Percentiles rank a stretch among this genome's conserved stretches.
Conservation (phyloP, 2,888 invertebrate species). For the Cecidostiba fungosa region DNA sequence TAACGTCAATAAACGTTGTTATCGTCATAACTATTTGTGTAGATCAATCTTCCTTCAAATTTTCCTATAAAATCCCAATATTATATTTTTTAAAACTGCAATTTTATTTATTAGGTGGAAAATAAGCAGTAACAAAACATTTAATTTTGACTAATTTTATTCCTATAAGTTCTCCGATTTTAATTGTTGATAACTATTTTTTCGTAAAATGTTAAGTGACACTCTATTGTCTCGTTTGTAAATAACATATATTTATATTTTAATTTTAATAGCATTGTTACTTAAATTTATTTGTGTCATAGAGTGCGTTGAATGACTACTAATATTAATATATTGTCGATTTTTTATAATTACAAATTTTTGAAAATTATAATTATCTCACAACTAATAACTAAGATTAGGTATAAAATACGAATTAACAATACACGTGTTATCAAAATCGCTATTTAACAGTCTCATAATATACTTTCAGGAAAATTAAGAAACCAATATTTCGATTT, state of each 20-base stretch:
- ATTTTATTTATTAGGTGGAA: not conserved
- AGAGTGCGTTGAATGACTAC: slow-evolving; percentile 19
- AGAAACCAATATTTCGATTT: slow-evolving; percentile 15
- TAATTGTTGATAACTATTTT: not conserved
- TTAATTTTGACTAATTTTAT: not conserved
- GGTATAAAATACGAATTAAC: slow-evolving; percentile 7
- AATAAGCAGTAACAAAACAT: not conserved
- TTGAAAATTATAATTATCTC: not conserved
- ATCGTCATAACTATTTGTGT: slow-evolving; percentile 65
- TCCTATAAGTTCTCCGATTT: not conserved
- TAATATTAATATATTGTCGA: slow-evolving; percentile 33
- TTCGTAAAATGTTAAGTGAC: slow-evolving; percentile 4
- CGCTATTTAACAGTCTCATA: slow-evolving; percentile 6
- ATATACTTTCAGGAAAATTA: slow-evolving; percentile 26
- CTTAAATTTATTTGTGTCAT: slow-evolving; percentile 30
- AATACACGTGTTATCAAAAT: not conserved
- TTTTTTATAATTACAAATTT: slow-evolving; percentile 15
- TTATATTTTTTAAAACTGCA: not conserved
- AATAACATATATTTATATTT: slow-evolving; percentile 29
- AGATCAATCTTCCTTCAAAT: not conserved
- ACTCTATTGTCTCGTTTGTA: not conserved
- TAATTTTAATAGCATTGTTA: slow-evolving; percentile 31
- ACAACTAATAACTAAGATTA: slow-evolving; percentile 23
- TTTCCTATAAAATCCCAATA: not conserved
- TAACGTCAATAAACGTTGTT: slow-evolving; percentile 75